Percentiles rank a stretch among this genome's conserved stretches.
Conservation (phyloP, 2,888 invertebrate species). For the Cheilosia impressa region DNA sequence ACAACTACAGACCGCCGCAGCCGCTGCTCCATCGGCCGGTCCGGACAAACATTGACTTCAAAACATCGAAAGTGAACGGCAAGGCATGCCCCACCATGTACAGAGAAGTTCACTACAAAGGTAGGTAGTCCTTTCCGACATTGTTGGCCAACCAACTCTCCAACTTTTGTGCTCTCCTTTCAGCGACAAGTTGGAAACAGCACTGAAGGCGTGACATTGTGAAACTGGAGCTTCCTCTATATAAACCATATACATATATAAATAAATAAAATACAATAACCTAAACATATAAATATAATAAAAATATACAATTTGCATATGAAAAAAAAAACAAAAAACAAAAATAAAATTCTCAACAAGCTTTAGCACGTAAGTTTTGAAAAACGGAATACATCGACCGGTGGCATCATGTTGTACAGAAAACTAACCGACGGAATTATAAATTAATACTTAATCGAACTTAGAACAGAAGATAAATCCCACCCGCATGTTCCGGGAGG, state of each 20-base stretch:
- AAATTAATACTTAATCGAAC: slow-evolving; percentile 7
- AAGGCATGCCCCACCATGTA: slow-evolving; percentile 96
- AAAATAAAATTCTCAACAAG: slow-evolving; percentile 24
- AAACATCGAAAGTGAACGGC: slow-evolving; percentile 89
- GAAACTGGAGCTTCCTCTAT: slow-evolving; percentile 74
- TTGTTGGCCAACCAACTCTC: background rate
- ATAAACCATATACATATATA: slow-evolving; percentile 59
- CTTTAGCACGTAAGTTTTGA: slow-evolving; percentile 57
- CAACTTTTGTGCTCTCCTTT: slow-evolving; percentile 76
- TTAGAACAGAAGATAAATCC: slow-evolving; percentile 41
- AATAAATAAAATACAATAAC: slow-evolving; percentile 55
- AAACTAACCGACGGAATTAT: slow-evolving; percentile 4
- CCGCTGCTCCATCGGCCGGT: slow-evolving; percentile 96
- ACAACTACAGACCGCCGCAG: slow-evolving; percentile 97
- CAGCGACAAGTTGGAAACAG: slow-evolving; percentile 95
- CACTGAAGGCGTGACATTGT: slow-evolving; percentile 84
- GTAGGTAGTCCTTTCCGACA: slow-evolving; percentile 82
- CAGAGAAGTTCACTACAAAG: slow-evolving; percentile 96
- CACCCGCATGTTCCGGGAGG: slow-evolving; percentile 71
- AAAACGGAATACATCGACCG: slow-evolving; percentile 29
- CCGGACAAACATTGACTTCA: slow-evolving; percentile 98
- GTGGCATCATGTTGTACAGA: slow-evolving; percentile 45
- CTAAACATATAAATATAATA: slow-evolving; percentile 64
- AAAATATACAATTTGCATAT: slow-evolving; percentile 61
- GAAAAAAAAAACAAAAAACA: slow-evolving; percentile 14